phyloP scores from a whole-genome alignment of 1,140 invertebrate species.

The Mycetomoellerius zeteki region DNA sequence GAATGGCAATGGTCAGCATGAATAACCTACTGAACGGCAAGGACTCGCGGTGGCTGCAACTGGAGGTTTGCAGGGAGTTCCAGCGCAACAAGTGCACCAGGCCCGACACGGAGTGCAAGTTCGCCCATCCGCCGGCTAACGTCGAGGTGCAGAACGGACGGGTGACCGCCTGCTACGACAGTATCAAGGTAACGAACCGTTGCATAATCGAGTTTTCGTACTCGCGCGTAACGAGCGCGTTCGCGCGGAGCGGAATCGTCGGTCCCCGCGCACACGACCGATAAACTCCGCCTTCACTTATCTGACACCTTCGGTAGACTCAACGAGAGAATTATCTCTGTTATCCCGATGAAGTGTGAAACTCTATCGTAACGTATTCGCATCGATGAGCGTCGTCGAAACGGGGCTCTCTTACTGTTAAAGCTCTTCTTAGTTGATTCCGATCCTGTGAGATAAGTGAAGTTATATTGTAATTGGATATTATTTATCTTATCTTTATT shows the following conservation, averaged over 20 bases:
- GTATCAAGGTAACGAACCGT: constrained; percentile 96
- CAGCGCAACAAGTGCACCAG: constrained; percentile 99
- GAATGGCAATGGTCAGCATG: constrained; percentile 98
- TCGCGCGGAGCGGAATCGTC: constrained; percentile 40
- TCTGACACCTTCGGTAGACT: constrained; percentile 31
- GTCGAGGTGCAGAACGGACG: constrained; percentile 99
- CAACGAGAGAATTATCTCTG: not conserved
- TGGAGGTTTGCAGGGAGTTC: constrained; percentile 99
- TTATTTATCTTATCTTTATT: not conserved
- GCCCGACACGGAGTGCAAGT: constrained; percentile 99
- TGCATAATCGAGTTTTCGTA: constrained; percentile 71
- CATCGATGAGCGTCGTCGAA: constrained; percentile 14
- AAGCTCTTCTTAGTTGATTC: not conserved
- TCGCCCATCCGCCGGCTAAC: constrained; percentile 99
- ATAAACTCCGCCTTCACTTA: constrained; percentile 57
- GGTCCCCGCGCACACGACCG: not conserved
- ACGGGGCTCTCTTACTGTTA: not conserved
- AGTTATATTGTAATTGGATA: not conserved
- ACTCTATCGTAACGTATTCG: constrained; percentile 24
- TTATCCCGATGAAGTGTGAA: constrained; percentile 1
- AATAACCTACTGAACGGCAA: constrained; percentile 99
- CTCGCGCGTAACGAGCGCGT: constrained; percentile 65
- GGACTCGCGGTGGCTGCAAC: constrained; percentile 99
- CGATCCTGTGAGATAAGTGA: constrained; percentile 40
- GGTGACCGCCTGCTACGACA: constrained; percentile 99